Conservation (phyloP, 2,888 invertebrate species). For the Oxycera nigricornis region DNA sequence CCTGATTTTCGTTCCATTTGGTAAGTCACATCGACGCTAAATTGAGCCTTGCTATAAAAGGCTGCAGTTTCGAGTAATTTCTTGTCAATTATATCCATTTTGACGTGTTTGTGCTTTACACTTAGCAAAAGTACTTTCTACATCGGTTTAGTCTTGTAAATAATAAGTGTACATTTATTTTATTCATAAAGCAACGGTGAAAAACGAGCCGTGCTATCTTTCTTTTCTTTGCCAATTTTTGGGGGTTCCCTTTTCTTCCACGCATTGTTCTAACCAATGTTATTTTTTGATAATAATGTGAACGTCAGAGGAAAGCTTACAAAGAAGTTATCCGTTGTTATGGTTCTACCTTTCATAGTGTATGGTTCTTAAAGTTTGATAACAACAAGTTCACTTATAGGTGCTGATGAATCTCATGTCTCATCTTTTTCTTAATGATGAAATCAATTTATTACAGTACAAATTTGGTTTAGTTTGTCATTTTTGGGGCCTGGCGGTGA, state of each 20-base stretch:
- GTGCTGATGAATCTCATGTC: conserved; percentile 40
- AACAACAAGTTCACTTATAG: conserved; percentile 47
- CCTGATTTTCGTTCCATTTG: conserved; percentile 52
- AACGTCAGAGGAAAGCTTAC: conserved; percentile 47
- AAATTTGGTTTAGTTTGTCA: neutral
- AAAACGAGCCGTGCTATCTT: conserved; percentile 47
- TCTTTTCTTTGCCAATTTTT: conserved; percentile 48
- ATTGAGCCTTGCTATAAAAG: conserved; percentile 51
- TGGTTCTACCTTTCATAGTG: conserved; percentile 45
- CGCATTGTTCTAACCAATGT: conserved; percentile 48
- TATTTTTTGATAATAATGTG: conserved; percentile 48
- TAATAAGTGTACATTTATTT: conserved; percentile 46
- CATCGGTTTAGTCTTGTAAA: conserved; percentile 51
- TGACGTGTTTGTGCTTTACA: conserved; percentile 49
- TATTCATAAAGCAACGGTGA: conserved; percentile 46
- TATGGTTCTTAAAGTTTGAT: conserved; percentile 46
- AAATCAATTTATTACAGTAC: conserved; percentile 51
- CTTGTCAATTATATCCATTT: conserved; percentile 49
- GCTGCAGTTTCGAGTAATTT: conserved; percentile 50
- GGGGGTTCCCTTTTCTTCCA: conserved; percentile 47
- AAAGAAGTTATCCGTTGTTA: conserved; percentile 50
- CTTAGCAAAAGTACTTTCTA: conserved; percentile 50
- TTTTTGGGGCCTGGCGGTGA: neutral
- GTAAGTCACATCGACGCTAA: conserved; percentile 49
- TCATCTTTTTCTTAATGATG: conserved; percentile 50